phyloP scores from a whole-genome alignment of 1,140 invertebrate species.

The Meloidogyne chitwoodi region DNA sequence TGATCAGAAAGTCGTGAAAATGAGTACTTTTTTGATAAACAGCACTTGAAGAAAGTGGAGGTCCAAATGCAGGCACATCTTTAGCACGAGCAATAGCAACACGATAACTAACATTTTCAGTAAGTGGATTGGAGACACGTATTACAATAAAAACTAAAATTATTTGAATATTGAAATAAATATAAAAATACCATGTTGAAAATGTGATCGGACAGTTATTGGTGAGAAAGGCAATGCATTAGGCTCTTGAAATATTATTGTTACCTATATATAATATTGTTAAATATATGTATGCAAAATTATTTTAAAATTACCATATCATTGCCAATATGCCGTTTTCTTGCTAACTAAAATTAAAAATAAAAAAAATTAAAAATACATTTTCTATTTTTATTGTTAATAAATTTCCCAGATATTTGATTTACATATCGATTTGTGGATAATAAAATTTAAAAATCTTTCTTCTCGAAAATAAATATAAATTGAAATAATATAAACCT shows the following conservation, averaged over 20 bases:
- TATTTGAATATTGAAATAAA: constrained; percentile 80
- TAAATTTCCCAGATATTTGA: background rate
- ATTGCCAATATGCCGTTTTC: constrained; percentile 76
- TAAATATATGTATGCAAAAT: background rate
- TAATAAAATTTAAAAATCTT: too few species aligned
- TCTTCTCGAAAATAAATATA: background rate
- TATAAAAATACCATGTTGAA: constrained; percentile 67
- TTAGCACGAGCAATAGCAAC: constrained; percentile 87
- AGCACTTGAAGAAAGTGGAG: constrained; percentile 68
- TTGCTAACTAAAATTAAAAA: constrained; percentile 67
- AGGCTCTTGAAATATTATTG: constrained; percentile 91
- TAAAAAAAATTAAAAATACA: background rate
- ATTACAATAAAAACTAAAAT: constrained; percentile 76
- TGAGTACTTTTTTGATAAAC: constrained; percentile 71
- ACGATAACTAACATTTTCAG: constrained; percentile 68
- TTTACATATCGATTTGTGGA: too few species aligned
- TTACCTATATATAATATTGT: constrained; percentile 63
- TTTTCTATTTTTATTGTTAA: constrained; percentile 15
- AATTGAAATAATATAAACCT: constrained; percentile 61
- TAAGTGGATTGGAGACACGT: constrained; percentile 79
- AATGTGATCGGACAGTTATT: constrained; percentile 76
- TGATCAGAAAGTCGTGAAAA: constrained; percentile 85
- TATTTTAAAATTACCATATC: constrained; percentile 29
- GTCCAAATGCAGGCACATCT: constrained; percentile 90
- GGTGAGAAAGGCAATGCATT: constrained; percentile 72